Evolutionary conservation across 1,140 invertebrate genomes (phyloP).

Genomic region (Palaemon carinicauda): DNA sequence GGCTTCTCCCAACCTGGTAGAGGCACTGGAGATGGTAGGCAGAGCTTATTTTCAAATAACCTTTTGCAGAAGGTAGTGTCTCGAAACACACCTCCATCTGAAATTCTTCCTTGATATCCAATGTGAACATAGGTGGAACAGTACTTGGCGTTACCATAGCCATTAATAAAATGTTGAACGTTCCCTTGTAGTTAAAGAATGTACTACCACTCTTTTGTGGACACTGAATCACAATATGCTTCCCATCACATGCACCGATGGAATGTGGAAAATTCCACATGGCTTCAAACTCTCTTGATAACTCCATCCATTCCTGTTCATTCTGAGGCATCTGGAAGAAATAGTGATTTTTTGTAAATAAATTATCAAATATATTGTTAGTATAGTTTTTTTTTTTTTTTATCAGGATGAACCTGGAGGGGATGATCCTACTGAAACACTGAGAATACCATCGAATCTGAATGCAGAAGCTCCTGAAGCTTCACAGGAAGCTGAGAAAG

Average conservation of each 20-base stretch:
- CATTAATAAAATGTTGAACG: slow-evolving; percentile 15
- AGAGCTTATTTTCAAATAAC: not conserved
- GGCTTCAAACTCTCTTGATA: slow-evolving; percentile 26
- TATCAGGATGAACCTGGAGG: too few species aligned
- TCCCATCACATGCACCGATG: slow-evolving; percentile 17
- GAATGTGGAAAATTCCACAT: slow-evolving; percentile 23
- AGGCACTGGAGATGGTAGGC: slow-evolving; percentile 17
- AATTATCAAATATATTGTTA: too few species aligned
- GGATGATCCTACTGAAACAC: too few species aligned
- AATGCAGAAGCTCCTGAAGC: too few species aligned
- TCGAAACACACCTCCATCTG: slow-evolving; percentile 24
- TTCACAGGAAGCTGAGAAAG: too few species aligned
- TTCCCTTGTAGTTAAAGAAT: slow-evolving; percentile 27
- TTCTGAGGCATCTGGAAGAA: too few species aligned
- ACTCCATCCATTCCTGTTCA: too few species aligned
- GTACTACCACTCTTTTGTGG: slow-evolving; percentile 14
- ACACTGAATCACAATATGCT: slow-evolving; percentile 24
- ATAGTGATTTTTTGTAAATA: too few species aligned
- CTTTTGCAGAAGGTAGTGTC: slow-evolving; percentile 20
- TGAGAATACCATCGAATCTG: too few species aligned
- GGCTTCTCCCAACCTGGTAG: slow-evolving; percentile 4
- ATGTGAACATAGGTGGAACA: slow-evolving; percentile 13
- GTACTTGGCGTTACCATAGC: slow-evolving; percentile 22
- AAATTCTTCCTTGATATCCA: slow-evolving; percentile 28
- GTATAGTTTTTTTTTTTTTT: too few species aligned